Base-by-base conservation (phyloP, 2,797 vertebrate genomes). In the Sebastes iracundus region DNA sequence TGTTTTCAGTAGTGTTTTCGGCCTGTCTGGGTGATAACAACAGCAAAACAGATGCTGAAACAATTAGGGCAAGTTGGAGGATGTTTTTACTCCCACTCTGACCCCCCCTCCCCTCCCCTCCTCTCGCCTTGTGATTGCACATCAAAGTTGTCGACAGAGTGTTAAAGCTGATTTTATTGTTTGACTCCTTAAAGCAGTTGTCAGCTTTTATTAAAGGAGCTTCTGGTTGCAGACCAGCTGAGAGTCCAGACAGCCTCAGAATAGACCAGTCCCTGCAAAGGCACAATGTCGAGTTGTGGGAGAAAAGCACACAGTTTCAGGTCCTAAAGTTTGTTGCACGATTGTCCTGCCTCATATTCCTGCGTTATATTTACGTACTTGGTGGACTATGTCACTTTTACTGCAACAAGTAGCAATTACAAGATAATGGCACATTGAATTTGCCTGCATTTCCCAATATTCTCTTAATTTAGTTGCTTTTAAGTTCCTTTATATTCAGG, bases 101-200 rank as follows among this genome's bases (percentile, higher is more conserved):
- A 18, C 27, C 55, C 69, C 35, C 14, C 42, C 22, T 4, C 61
- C 35, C 18, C 7, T 2, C 23, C 18, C 33, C 79, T 52, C 32
- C 79, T 63, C 90, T 75, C 23, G 20, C 87, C 86, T 83, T 73
- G 77, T 92, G 88, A 93, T 91, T 91, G 81, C 86, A 94, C 92
- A 94, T 94, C 93, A 94, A 94, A 94, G 94, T 92, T 92, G 92
- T 90, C 86, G 30, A 91, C 90, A 64, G 78, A 87, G 92, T 93
- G 92, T 94, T 90, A 93, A 92, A 88, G 87, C 87, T 87, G 83
- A 87, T 89, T 94, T 94, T 90, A 93, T 94, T 94, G 90, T 94
- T 89, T 87, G 81, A 70, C 82, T 91, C 81, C 82, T 92, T 77
- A 62, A 90, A 91, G 87, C 86, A 83, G 89, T 91, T 92, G 87